Evolutionary conservation across 2,797 vertebrate species (phyloP).

Genomic region (Catamblyrhynchus diadema): DNA sequence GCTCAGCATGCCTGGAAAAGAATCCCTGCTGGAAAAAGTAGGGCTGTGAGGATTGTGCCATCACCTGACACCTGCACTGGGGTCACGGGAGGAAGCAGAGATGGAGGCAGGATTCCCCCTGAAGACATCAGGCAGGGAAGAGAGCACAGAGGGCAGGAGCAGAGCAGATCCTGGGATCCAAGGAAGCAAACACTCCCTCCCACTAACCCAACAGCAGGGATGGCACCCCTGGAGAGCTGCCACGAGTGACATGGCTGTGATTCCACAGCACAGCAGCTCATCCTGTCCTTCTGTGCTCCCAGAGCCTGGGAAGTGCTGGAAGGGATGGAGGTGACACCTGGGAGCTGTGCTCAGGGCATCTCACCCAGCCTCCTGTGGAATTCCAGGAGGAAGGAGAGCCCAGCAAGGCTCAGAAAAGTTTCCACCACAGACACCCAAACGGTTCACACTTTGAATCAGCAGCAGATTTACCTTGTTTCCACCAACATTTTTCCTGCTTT

Average conservation of each 20-base stretch:
- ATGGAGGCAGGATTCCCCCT: neutral
- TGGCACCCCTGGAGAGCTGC: neutral
- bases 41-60: neutral
- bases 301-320: neutral
- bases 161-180: neutral
- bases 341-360: neutral
- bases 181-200: neutral
- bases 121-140: neutral
- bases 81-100: neutral
- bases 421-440: neutral
- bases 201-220: neutral
- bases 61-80: neutral
- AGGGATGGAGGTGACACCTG: neutral
- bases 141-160: neutral
- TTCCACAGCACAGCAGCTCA: neutral
- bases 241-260: neutral
- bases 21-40: neutral
- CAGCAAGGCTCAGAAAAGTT: neutral
- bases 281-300: neutral
- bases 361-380: neutral
- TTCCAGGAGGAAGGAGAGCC: rapidly evolving
- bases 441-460: neutral
- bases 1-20: neutral
- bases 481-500: conserved; percentile 93
- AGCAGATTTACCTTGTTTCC: conserved; percentile 86